These are phyloP conservation scores for Drosophila yooni DNA, from an alignment of 2,888 invertebrate species.

Conservation along the genomic window DNA sequence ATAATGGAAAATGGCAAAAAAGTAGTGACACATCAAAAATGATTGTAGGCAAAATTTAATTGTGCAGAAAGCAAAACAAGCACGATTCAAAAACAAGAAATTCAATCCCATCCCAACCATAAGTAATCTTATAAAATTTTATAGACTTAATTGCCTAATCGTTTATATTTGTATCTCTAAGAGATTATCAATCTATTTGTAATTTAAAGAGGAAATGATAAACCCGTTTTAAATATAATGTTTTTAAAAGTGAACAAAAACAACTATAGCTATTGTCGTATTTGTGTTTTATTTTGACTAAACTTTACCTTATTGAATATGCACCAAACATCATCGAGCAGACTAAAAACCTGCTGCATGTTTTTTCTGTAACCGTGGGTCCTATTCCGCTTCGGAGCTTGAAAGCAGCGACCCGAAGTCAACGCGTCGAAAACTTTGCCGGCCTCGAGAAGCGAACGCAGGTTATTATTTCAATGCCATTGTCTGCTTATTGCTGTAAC, in stretches of 20 bases:
- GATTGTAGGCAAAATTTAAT: constrained; percentile 10
- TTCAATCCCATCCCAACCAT: constrained; percentile 27
- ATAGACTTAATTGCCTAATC: constrained; percentile 49
- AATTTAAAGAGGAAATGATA: constrained; percentile 54
- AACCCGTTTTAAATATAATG: constrained; percentile 68
- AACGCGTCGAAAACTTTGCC: background rate
- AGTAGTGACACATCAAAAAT: background rate
- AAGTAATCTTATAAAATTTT: constrained; percentile 30
- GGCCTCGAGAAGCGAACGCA: background rate
- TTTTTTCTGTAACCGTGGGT: background rate
- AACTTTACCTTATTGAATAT: background rate
- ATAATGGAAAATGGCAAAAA: background rate
- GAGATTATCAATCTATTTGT: constrained; percentile 67
- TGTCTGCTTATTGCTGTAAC: background rate
- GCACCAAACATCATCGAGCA: background rate
- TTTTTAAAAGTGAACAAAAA: constrained; percentile 66
- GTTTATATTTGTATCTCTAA: constrained; percentile 68
- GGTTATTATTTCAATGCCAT: background rate
- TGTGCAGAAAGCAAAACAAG: background rate
- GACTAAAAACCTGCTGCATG: background rate
- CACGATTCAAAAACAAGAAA: constrained; percentile 14
- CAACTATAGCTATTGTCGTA: background rate
- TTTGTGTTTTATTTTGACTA: background rate
- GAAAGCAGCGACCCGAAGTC: background rate
- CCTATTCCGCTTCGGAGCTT: background rate